Evolutionary conservation across 2,113 vertebrate genomes (phyloP).

Genomic region (Acrocephalus arundinaceus): DNA sequence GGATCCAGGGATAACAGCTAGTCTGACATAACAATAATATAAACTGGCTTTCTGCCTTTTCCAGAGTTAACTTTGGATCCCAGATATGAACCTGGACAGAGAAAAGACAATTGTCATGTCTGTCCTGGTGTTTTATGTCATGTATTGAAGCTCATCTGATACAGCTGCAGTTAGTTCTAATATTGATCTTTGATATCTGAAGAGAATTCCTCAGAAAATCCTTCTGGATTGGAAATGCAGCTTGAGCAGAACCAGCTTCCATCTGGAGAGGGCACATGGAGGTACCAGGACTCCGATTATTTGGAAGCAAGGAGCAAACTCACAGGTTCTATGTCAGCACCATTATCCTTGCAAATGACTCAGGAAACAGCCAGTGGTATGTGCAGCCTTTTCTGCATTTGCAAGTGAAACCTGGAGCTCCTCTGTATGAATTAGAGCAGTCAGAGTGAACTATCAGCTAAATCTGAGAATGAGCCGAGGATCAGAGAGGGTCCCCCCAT

Average conservation of each 20-base stretch:
- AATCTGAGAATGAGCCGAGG: background rate
- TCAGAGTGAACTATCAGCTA: background rate
- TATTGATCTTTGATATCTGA: background rate
- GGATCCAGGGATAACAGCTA: background rate
- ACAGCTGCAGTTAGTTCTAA: background rate
- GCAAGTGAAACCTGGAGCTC: background rate
- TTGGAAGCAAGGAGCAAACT: background rate
- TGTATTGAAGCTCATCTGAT: background rate
- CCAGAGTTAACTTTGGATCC: background rate
- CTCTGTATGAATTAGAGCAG: background rate
- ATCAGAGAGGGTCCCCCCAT: background rate
- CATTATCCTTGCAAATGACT: background rate
- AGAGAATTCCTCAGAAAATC: background rate
- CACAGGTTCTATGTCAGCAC: background rate
- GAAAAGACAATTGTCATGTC: constrained; percentile 25
- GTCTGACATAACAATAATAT: background rate
- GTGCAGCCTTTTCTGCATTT: background rate
- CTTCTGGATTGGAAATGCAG: background rate
- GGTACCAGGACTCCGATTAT: background rate
- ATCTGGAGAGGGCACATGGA: background rate
- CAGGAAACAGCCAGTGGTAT: background rate
- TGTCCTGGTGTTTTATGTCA: background rate
- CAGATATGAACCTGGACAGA: background rate
- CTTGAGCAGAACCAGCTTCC: background rate
- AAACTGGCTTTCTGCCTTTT: background rate